Evolutionary conservation across 2,888 invertebrate species (phyloP), one percentile per base, ranked within the genome.

Genomic region (Lacanobia wlatinum): DNA sequence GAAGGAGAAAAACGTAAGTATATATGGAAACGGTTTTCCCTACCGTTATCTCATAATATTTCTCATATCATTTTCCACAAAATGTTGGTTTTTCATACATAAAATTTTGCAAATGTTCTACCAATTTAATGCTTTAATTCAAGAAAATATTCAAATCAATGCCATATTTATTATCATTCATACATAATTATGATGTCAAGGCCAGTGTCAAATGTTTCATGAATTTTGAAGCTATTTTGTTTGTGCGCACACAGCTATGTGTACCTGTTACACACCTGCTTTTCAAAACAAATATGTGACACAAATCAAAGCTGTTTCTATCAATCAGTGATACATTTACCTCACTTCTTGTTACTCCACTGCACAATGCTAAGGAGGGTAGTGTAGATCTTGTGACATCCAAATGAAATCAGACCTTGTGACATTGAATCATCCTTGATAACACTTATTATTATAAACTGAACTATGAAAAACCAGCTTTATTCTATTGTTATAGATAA

Each of bases 1-100:
- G 89, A 98, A 52, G 97, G 97, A 76, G 99, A 99, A 92, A 99
- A 99, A 97, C 98, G 99, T 99, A 97, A 97, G 98, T 96, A 61
- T 96, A 61, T 21, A 48, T 0, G 1, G 10, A 48, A 0, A 56
- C 4, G 18, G 18, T 34, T n/a, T 18, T 12, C 34, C 4, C 18
- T 18, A 18, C 48, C 18, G 43, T 43, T 16, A 48, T 48, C 46
- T 48, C 16, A 48, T 5, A 18, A 5, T 1, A 48, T 4, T 7
- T 1, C 46, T 10, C 9, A 43, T 10, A 48, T 48, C 16, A 50
- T 9, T 34, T 50, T 56, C 1, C 5, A 34, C 6, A 28, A 40
- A 55, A 34, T 56, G 12, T 21, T 48, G 8, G 5, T 28, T 8
- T 34, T n/a, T 6, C 21, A 55, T 69, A 40, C 38, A 12, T 21